These are phyloP conservation scores for Sciurus niger DNA, from an alignment of 2,113 vertebrate species.

Conservation along the genomic window DNA sequence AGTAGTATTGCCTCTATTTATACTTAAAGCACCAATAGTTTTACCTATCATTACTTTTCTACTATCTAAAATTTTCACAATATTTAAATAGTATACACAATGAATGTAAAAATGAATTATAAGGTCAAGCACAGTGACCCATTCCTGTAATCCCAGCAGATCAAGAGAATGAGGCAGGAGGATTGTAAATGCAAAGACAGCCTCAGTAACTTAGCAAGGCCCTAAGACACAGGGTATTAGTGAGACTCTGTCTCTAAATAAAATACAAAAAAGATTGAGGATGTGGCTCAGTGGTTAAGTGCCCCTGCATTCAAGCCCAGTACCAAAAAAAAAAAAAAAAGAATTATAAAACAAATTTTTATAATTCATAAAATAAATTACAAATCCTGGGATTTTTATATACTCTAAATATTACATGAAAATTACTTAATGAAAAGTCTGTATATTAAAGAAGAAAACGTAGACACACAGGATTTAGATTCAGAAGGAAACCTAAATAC, in stretches of 20 bases:
- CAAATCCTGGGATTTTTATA: not conserved
- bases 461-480: not conserved
- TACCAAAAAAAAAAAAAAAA: no score
- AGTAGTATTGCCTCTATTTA: not conserved
- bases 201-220: no score
- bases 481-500: constrained; percentile 17
- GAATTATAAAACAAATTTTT: not conserved
- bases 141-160: no score
- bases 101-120: not conserved
- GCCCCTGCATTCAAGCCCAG: no score
- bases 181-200: no score
- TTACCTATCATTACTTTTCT: not conserved
- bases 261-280: no score
- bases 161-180: no score
- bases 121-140: no score
- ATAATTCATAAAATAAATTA: constrained; percentile 14
- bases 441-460: not conserved
- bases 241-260: no score
- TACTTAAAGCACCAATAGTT: not conserved
- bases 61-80: not conserved
- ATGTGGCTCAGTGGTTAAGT: no score
- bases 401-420: not conserved
- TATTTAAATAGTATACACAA: not conserved
- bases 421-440: not conserved
- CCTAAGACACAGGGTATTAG: no score